phyloP scores from a whole-genome alignment of 2,113 vertebrate genomes.

The Choloepus hoffmanni region DNA sequence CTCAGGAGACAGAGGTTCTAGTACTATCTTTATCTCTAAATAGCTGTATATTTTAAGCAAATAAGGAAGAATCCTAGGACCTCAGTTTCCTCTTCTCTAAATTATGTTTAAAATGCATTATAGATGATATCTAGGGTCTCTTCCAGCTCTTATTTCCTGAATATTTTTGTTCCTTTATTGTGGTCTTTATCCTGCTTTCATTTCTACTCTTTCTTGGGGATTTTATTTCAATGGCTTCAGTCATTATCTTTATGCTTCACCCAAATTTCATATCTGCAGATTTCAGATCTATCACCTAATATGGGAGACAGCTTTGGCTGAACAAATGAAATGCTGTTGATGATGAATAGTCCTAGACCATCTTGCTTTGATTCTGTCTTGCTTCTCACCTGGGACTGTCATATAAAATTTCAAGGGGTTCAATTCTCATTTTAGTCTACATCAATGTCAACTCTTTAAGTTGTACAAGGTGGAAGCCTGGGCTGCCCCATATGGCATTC shows the following conservation, averaged over 20 bases:
- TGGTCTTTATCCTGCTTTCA: neutral
- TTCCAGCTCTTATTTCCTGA: neutral
- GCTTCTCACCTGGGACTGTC: neutral
- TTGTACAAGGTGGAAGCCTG: neutral
- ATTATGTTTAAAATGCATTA: neutral
- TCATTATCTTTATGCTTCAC: neutral
- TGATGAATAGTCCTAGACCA: neutral
- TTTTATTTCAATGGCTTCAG: neutral
- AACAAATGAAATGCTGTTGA: neutral
- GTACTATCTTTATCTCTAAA: neutral
- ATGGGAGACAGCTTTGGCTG: neutral
- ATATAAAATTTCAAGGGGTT: neutral
- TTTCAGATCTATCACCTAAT: neutral
- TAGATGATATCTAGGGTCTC: neutral
- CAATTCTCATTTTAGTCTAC: neutral
- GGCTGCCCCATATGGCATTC: rapidly evolving
- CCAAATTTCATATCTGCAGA: neutral
- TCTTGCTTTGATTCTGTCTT: neutral
- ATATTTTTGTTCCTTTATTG: neutral
- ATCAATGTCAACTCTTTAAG: neutral
- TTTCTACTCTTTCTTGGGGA: neutral
- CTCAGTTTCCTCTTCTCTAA: neutral
- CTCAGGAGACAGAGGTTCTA: neutral
- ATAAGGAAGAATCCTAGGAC: neutral
- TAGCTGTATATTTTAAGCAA: neutral